Evolutionary conservation across 2,113 vertebrate species (phyloP).

Genomic region (Laticauda laticaudata): DNA sequence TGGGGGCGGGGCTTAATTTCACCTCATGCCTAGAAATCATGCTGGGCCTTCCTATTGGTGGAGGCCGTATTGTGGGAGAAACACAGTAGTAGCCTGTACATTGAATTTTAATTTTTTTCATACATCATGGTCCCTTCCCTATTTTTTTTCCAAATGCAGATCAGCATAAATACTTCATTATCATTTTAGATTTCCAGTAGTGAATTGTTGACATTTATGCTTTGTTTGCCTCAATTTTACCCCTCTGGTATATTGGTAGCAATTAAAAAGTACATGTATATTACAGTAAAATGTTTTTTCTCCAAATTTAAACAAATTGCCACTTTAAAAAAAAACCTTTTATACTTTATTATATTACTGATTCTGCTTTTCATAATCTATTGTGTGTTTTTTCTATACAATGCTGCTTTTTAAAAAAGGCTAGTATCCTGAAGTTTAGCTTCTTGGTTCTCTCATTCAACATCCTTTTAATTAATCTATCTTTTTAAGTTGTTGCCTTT

Average conservation of each 20-base stretch:
- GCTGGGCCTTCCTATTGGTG: no score
- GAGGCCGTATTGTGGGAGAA: no score
- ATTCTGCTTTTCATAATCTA: not conserved
- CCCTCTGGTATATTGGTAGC: not conserved
- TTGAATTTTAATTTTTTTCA: not conserved
- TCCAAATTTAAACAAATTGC: not conserved
- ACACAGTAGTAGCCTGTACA: not conserved
- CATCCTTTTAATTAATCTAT: not conserved
- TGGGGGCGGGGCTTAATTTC: no score
- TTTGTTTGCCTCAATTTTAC: not conserved
- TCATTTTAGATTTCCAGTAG: not conserved
- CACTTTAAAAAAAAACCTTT: not conserved
- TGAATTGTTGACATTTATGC: not conserved
- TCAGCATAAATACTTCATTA: not conserved
- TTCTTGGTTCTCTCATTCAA: not conserved
- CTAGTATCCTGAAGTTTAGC: not conserved
- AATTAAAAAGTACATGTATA: not conserved
- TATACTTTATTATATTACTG: not conserved
- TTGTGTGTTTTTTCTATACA: not conserved
- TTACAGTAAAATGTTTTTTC: not conserved
- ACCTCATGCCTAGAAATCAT: no score
- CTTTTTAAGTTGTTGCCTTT: not conserved
- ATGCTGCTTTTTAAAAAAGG: not conserved
- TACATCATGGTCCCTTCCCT: not conserved
- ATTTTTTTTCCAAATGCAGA: not conserved